Conservation (phyloP, 2,888 invertebrate genomes). For the Colletes collaris region DNA sequence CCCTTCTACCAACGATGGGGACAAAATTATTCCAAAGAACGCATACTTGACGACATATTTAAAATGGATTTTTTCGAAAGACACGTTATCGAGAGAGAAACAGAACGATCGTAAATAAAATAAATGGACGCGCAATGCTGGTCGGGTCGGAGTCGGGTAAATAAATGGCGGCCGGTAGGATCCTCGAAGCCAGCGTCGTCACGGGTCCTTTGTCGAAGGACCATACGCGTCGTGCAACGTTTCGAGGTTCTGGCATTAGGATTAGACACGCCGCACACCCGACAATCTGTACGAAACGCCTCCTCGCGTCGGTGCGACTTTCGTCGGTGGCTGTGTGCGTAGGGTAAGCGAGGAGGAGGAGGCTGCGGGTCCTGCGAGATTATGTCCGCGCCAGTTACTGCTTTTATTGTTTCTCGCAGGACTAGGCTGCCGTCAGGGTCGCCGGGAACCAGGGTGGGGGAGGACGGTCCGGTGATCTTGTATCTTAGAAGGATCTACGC, state of each 20-base stretch:
- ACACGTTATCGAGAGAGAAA: not conserved
- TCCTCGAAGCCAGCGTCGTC: constrained; percentile 38
- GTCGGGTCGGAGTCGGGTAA: constrained; percentile 19
- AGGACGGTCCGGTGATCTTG: constrained; percentile 47
- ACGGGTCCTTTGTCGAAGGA: constrained; percentile 59
- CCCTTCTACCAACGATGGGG: too few species aligned
- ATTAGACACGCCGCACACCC: constrained; percentile 60
- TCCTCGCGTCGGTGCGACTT: not conserved
- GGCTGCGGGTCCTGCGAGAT: constrained; percentile 63
- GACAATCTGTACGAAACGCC: constrained; percentile 12
- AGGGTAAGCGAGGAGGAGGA: constrained; percentile 20
- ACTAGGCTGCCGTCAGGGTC: constrained; percentile 26
- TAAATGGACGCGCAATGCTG: constrained; percentile 37
- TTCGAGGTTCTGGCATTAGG: constrained; percentile 52
- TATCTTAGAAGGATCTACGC: constrained; percentile 79
- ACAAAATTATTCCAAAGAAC: too few species aligned
- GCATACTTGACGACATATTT: too few species aligned
- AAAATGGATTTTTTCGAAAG: too few species aligned
- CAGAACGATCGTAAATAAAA: constrained; percentile 54
- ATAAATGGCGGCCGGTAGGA: constrained; percentile 43
- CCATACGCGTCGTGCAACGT: constrained; percentile 48
- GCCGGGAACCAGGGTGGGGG: constrained; percentile 17
- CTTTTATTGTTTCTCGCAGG: constrained; percentile 67
- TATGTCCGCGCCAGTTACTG: constrained; percentile 63
- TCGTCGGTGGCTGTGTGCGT: not conserved